These are phyloP conservation scores for Drosophila maculinotata DNA, from an alignment of 2,888 invertebrate species.

Conservation along the genomic window DNA sequence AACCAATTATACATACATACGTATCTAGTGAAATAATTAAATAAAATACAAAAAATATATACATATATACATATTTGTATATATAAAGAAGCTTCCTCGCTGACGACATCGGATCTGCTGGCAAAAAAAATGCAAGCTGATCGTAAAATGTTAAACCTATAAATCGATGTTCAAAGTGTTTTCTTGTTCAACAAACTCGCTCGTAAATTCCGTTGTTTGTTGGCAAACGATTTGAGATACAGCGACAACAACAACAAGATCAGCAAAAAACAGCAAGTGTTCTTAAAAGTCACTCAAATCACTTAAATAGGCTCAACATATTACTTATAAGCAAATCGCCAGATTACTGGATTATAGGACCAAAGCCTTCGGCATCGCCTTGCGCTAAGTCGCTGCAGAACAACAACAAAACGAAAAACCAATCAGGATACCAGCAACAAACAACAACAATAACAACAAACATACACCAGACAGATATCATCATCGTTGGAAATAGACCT, in stretches of 20 bases:
- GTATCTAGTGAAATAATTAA: slow-evolving; percentile 56
- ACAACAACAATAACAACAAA: slow-evolving; percentile 46
- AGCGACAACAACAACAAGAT: slow-evolving; percentile 8
- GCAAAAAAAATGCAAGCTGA: slow-evolving; percentile 25
- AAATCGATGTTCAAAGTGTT: slow-evolving; percentile 51
- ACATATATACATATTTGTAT: slow-evolving; percentile 18
- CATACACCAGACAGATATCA: slow-evolving; percentile 71
- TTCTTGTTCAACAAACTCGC: slow-evolving; percentile 29
- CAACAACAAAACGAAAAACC: slow-evolving; percentile 7
- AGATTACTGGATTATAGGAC: slow-evolving; percentile 54
- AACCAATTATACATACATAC: slow-evolving; percentile 25
- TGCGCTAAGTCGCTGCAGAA: slow-evolving; percentile 26
- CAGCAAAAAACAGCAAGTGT: slow-evolving; percentile 23
- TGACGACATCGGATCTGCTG: slow-evolving; percentile 29
- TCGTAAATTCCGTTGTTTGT: slow-evolving; percentile 49
- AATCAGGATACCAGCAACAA: slow-evolving; percentile 37
- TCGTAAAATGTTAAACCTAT: slow-evolving; percentile 43
- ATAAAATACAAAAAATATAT: slow-evolving; percentile 18
- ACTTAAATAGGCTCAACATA: neutral
- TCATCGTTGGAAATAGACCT: slow-evolving; percentile 85
- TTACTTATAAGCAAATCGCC: slow-evolving; percentile 4
- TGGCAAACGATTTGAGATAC: slow-evolving; percentile 15
- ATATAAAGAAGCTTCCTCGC: slow-evolving; percentile 25
- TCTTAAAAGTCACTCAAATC: neutral
- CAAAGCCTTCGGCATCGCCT: slow-evolving; percentile 36